Conservation (phyloP, 2,888 invertebrate genomes). For the Pheosia gnoma region DNA sequence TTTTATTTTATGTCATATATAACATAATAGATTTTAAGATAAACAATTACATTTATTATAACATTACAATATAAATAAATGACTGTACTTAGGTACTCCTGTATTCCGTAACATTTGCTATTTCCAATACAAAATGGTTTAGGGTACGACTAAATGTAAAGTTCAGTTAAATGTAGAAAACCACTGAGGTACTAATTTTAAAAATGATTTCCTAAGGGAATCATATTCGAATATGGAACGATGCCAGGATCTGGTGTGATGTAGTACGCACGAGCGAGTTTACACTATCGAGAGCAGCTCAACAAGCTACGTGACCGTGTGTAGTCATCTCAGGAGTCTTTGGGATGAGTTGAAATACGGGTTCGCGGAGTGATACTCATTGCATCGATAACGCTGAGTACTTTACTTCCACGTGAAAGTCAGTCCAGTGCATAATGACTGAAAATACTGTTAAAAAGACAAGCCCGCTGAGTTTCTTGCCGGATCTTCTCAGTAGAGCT, state of each 20-base stretch:
- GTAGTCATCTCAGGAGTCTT: slow-evolving; percentile 36
- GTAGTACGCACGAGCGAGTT: slow-evolving; percentile 53
- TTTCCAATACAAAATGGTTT: no score
- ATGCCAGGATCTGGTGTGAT: slow-evolving; percentile 40
- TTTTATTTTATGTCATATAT: no score
- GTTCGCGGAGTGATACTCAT: slow-evolving; percentile 41
- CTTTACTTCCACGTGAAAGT: slow-evolving; percentile 18
- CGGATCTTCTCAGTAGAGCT: no score
- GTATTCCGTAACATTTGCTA: no score
- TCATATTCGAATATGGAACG: slow-evolving; percentile 43
- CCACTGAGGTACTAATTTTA: slow-evolving; percentile 14
- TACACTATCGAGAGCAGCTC: slow-evolving; percentile 45
- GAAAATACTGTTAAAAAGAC: no score
- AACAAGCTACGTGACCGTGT: slow-evolving; percentile 53
- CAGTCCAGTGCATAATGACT: not conserved
- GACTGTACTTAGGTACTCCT: no score
- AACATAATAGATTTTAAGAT: no score
- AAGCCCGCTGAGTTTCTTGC: no score
- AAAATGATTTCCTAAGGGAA: slow-evolving; percentile 40
- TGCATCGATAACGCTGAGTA: slow-evolving; percentile 34
- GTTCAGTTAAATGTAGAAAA: not conserved
- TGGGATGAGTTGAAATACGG: slow-evolving; percentile 24
- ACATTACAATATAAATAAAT: no score
- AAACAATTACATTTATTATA: no score
- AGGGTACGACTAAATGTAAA: no score